These are phyloP conservation scores for Clytia hemisphaerica DNA, from an alignment of 30 jellyfish, hydroid and myxozoan species.

Conservation along the genomic window DNA sequence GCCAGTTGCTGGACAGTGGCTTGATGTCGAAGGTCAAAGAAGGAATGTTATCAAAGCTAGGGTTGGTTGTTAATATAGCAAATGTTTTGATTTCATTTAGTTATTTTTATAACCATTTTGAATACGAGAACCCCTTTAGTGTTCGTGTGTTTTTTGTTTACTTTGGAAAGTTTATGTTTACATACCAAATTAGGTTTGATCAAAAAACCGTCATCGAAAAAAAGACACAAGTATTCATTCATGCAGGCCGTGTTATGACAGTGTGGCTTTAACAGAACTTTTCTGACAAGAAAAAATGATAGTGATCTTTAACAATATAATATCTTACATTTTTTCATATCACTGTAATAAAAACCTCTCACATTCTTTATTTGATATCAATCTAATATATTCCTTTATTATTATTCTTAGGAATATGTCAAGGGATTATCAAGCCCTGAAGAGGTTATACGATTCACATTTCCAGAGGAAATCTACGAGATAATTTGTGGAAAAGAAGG, in stretches of 20 bases:
- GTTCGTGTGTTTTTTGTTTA: conserved; percentile 33
- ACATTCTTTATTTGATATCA: not conserved
- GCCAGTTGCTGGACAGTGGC: conserved; percentile 93
- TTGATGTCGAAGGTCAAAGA: conserved; percentile 62
- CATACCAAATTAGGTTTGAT: conserved; percentile 26
- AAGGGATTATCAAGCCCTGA: conserved; percentile 92
- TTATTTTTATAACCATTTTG: conserved; percentile 21
- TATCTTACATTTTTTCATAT: not conserved
- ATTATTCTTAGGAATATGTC: conserved; percentile 64
- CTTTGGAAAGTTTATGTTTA: conserved; percentile 29
- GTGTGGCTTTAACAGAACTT: not conserved
- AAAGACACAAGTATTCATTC: conserved; percentile 24
- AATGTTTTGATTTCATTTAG: conserved; percentile 9
- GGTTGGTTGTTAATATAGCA: conserved; percentile 52
- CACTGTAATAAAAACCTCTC: not conserved
- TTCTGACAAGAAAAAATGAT: not conserved
- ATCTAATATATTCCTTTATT: too few relatives aligned
- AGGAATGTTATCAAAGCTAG: conserved; percentile 81
- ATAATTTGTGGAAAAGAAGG: conserved; percentile 40
- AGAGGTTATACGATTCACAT: conserved; percentile 71
- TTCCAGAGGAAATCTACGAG: conserved; percentile 59
- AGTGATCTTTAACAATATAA: not conserved
- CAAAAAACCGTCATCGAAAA: conserved; percentile 28
- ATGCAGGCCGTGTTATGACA: conserved; percentile 23
- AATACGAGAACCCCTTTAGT: conserved; percentile 16